phyloP scores from a whole-genome alignment of 2,113 vertebrate species.

The Micronycteris hirsuta region DNA sequence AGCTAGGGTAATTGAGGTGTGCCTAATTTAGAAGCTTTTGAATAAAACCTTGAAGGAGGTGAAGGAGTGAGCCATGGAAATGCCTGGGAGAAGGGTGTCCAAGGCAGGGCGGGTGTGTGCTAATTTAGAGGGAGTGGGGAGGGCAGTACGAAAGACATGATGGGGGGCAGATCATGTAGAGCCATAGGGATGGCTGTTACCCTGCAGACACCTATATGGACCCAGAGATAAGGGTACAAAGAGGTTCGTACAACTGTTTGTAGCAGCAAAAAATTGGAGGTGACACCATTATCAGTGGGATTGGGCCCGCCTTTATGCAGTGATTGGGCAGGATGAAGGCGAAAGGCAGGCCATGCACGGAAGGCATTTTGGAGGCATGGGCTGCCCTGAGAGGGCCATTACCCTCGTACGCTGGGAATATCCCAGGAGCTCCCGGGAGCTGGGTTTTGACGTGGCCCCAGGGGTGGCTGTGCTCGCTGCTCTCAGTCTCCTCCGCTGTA shows the following conservation, averaged over 20 bases:
- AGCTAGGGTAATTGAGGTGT: not conserved
- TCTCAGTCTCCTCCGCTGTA: not conserved
- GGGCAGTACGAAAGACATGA: not conserved
- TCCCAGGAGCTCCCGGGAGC: not conserved
- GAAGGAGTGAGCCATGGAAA: not conserved
- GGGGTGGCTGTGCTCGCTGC: not conserved
- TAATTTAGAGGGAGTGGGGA: not conserved
- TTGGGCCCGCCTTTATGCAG: too few species aligned
- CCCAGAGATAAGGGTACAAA: not conserved
- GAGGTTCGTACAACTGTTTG: not conserved
- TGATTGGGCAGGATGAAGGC: not conserved
- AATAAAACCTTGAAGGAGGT: not conserved
- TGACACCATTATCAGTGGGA: not conserved
- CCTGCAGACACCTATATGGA: not conserved
- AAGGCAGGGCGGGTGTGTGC: not conserved
- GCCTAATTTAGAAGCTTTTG: slow-evolving; percentile 15
- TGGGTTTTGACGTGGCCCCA: not conserved
- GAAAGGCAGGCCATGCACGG: not conserved
- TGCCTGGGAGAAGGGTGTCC: not conserved
- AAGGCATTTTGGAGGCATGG: not conserved
- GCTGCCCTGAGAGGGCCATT: not conserved
- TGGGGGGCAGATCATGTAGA: not conserved
- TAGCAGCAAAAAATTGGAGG: not conserved
- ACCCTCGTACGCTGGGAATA: too few species aligned
- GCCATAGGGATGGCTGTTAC: not conserved